Base-by-base conservation (phyloP, 2,797 vertebrate genomes). In the Anabas testudineus region DNA sequence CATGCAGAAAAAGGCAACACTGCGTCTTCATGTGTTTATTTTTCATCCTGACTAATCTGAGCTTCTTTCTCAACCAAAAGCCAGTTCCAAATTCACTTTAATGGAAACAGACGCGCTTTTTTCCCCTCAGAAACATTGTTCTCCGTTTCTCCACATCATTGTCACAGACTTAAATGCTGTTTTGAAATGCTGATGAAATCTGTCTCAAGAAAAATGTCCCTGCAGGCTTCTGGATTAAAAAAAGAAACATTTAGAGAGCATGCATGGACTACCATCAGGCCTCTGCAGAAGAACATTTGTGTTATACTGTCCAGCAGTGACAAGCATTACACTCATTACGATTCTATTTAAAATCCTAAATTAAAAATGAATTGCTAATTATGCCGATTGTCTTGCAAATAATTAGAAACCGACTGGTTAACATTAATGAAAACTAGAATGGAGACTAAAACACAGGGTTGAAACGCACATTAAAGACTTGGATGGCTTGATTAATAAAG, bases 401-500 rank as follows among this genome's bases (percentile, higher is more conserved):
- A 82, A 89, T 87, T 89, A 74, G 67, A 91, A 85, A 86, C 52
- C 75, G 76, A 80, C 80, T 74, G 64, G 66, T 87, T 87, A 71
- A 63, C 74, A 73, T 76, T 87, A 84, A 89, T 88, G 71, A 87
- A 80, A 85, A 78, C 21, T 60, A 66, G 70, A 84, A 84, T 47
- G 32, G 61, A 83, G 80, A 77, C 41, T 54, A 41, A 84, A 69
- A 45, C 71, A 26, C 28, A 39, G 57, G 67, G 63, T 48, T 54
- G 72, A 80, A 80, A 71, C 36, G 57, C 60, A 78, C 56, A 61
- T 76, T 83, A 83, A 82, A 78, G 76, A 87, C 73, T 66, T 58
- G 56, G 82, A 74, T 64, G 78, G 42, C 66, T 79, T 82, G 59
- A 87, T 90, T 92, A 89, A 92, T 87, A 83, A 84, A 71, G 67